Evolutionary conservation across 2,113 vertebrate species (phyloP).

Genomic region (Chlorodrepanis virens): DNA sequence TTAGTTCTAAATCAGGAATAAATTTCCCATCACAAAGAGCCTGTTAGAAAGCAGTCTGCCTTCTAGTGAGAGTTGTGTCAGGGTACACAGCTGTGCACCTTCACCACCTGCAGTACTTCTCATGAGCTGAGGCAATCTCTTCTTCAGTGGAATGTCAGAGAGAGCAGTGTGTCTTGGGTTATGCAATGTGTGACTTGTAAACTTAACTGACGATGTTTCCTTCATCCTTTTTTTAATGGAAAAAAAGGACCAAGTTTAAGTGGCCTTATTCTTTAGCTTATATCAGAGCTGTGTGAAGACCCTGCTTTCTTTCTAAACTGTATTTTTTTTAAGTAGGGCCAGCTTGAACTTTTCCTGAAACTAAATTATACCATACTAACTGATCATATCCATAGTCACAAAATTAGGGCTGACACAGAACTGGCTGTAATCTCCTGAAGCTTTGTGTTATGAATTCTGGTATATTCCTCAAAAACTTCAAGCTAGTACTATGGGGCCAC

Average conservation of each 20-base stretch:
- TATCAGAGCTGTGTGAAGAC: background rate
- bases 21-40: background rate
- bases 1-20: background rate
- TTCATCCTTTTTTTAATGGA: background rate
- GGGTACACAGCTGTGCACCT: background rate
- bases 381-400: background rate
- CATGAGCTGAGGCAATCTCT: background rate
- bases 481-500: background rate
- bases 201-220: background rate
- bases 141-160: background rate
- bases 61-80: background rate
- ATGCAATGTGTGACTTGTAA: background rate
- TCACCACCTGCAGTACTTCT: background rate
- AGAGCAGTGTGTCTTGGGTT: background rate
- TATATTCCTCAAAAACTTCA: background rate
- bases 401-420: background rate
- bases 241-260: background rate
- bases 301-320: background rate
- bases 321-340: background rate
- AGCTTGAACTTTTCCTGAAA: background rate
- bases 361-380: background rate
- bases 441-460: background rate
- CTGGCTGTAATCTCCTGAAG: background rate
- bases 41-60: background rate
- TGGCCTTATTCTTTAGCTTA: conserved; percentile 4